Evolutionary conservation across 2,797 vertebrate genomes (phyloP).

Genomic region (Eupleurogrammus muticus): DNA sequence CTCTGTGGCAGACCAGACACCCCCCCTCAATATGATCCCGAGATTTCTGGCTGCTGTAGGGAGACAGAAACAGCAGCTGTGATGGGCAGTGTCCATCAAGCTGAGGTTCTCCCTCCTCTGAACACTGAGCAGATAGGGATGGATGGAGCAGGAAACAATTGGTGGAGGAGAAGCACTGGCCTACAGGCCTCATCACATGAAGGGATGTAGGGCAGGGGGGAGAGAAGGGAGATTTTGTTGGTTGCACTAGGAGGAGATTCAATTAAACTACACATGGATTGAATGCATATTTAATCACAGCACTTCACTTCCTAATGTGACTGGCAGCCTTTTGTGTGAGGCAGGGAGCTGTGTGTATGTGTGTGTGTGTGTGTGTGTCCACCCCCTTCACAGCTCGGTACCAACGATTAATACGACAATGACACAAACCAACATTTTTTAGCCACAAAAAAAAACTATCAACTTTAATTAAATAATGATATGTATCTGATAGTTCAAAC

Average conservation of each 20-base stretch:
- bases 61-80: conserved; percentile 56
- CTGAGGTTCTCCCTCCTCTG: conserved; percentile 52
- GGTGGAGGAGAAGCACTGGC: conserved; percentile 33
- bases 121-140: conserved; percentile 30
- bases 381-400: conserved; percentile 32
- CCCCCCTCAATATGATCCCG: conserved; percentile 42
- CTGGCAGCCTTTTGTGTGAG: conserved; percentile 68
- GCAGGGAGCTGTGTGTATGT: conserved; percentile 10
- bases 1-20: conserved; percentile 46
- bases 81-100: conserved; percentile 66
- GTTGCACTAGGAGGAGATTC: conserved; percentile 67
- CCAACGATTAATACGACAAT: conserved; percentile 49
- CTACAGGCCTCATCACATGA: conserved; percentile 48
- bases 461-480: too few relatives aligned
- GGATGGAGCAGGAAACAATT: conserved; percentile 26
- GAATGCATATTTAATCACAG: conserved; percentile 81
- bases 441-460: conserved; percentile 20
- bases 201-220: conserved; percentile 27
- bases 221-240: conserved; percentile 25
- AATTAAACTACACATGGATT: conserved; percentile 76
- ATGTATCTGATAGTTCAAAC: too few relatives aligned
- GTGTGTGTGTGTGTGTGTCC: conserved; percentile 3
- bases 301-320: conserved; percentile 68
- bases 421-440: conserved; percentile 50
- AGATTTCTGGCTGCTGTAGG: conserved; percentile 50